Evolutionary conservation across 1,140 invertebrate species (phyloP), one percentile per base, ranked within the genome.

Genomic region (Drosophila nannoptera): DNA sequence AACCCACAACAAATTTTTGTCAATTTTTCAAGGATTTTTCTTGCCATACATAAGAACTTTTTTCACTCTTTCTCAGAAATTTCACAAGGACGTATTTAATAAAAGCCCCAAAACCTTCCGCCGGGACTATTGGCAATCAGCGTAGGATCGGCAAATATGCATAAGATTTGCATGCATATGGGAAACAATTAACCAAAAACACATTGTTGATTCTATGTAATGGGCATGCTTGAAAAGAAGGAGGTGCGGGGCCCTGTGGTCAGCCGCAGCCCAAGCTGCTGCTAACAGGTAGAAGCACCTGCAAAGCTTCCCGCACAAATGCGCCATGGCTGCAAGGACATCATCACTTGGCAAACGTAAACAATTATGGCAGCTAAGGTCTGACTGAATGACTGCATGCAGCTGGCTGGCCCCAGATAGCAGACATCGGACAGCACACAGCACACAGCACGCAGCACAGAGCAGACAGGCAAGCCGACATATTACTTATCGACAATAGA

Each of bases 401-500:
- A 12, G 36, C 50, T 45, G 63, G 16, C 32, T 22, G 56, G 11
- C 9, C 45, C 38, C 31, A 76, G 80, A 83, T 83, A 83, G 73
- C 65, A 80, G 71, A 60, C 43, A 65, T 36, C 62, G 64, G 22
- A 3, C 22, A 22, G 22, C 22, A 3, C 22, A 22, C 22, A 22
- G 22, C 22, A 22, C n/a, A 22, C 22, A 22, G 22, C 22, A 22
- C 1, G 3, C 22, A 22, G 40, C 6, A 2, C 5, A 14, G n/a
- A 43, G 40, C 40, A 6, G 40, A 43, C 40, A 43, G 12, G 22
- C 22, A 22, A 3, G 22, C 6, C 5, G 64, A 67, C 67, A 60
- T 64, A 80, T 82, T 81, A 76, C 70, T 84, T 86, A 87, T 87
- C 71, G 54, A 61, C 49, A 63, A 53, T 69, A 67, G 56, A 74